These are phyloP conservation scores for Monopis laevigella DNA, from an alignment of 2,888 invertebrate species.

Conservation along the genomic window DNA sequence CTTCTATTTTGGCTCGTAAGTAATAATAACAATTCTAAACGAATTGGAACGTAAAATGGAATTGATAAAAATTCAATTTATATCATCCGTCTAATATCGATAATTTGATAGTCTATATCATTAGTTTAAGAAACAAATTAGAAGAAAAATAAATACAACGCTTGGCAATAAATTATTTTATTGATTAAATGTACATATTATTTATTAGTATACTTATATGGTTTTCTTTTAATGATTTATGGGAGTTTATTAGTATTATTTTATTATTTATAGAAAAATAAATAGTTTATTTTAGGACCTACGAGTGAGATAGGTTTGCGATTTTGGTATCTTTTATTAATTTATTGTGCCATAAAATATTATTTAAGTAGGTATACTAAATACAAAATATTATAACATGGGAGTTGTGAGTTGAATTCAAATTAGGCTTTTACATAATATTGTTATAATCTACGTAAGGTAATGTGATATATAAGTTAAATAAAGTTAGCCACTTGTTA, in stretches of 20 bases:
- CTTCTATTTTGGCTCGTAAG: too few relatives aligned
- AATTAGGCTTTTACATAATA: slow-evolving; percentile 45
- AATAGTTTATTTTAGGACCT: slow-evolving; percentile 21
- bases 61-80: slow-evolving; percentile 57
- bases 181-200: neutral
- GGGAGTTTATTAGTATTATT: slow-evolving; percentile 15
- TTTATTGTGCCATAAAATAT: slow-evolving; percentile 55
- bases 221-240: slow-evolving; percentile 20
- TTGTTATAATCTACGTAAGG: slow-evolving; percentile 57
- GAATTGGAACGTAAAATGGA: too few relatives aligned
- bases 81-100: slow-evolving; percentile 60
- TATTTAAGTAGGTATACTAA: slow-evolving; percentile 25
- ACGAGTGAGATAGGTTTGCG: slow-evolving; percentile 25
- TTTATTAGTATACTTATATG: slow-evolving; percentile 19
- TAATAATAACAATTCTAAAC: too few relatives aligned
- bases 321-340: slow-evolving; percentile 27
- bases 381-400: slow-evolving; percentile 45
- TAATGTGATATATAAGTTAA: slow-evolving; percentile 60
- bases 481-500: slow-evolving; percentile 55
- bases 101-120: slow-evolving; percentile 60
- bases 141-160: slow-evolving; percentile 50
- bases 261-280: slow-evolving; percentile 1
- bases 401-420: slow-evolving; percentile 60
- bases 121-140: slow-evolving; percentile 44
- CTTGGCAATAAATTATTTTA: slow-evolving; percentile 49